These are phyloP conservation scores for Sitophilus oryzae DNA, from an alignment of 1,140 invertebrate genomes.

Conservation along the genomic window DNA sequence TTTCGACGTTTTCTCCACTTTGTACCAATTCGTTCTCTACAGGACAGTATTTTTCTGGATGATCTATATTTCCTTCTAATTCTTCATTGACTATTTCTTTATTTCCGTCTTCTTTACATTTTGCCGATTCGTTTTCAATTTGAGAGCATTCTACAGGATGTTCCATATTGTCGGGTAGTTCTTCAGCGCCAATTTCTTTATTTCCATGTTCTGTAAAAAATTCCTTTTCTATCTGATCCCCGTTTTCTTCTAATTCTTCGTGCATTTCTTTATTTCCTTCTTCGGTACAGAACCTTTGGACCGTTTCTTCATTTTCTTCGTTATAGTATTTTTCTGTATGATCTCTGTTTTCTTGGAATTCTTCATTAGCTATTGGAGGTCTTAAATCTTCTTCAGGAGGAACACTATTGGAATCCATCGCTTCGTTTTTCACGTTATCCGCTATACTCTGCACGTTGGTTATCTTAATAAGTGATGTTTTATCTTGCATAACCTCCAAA, in stretches of 20 bases:
- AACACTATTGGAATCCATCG: neutral
- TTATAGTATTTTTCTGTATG: neutral
- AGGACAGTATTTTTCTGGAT: no score
- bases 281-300: no score
- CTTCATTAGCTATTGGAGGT: neutral
- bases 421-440: conserved; percentile 1
- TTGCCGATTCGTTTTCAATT: no score
- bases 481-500: neutral
- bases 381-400: neutral
- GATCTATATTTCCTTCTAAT: neutral
- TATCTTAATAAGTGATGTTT: conserved; percentile 12
- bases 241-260: no score
- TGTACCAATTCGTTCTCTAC: neutral
- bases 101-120: no score
- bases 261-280: no score
- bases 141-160: no score
- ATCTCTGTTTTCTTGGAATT: neutral
- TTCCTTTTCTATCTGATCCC: no score
- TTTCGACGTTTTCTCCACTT: neutral
- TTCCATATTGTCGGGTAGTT: no score
- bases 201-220: no score
- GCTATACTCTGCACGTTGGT: conserved; percentile 23
- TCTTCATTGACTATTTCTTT: neutral
- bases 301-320: neutral
- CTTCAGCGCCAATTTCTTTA: no score